Conservation (phyloP, 2,888 invertebrate genomes). For the Ecliptopera silaceata region DNA sequence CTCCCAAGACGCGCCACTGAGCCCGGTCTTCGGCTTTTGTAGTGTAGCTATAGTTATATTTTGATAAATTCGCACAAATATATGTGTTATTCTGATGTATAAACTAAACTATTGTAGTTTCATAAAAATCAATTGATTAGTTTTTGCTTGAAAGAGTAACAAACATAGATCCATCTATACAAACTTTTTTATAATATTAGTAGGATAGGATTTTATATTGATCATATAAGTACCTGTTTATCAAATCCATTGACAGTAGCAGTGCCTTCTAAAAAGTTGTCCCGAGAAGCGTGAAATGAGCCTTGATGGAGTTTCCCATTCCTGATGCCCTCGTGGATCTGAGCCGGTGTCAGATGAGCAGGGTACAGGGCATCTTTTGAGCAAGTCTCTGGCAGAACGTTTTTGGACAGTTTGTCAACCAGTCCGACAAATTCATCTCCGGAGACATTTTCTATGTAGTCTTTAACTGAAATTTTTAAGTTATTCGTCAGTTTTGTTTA, state of each 20-base stretch:
- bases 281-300: constrained; percentile 92
- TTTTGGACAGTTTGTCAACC: constrained; percentile 91
- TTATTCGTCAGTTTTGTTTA: neutral
- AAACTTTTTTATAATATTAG: neutral
- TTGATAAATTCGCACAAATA: too few species aligned
- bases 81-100: too few species aligned
- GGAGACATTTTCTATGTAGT: constrained; percentile 90
- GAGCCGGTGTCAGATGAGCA: constrained; percentile 90
- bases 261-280: constrained; percentile 96
- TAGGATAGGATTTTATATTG: neutral
- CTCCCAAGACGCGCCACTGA: too few species aligned
- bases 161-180: too few species aligned
- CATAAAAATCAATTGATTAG: neutral
- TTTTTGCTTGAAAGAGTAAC: neutral
- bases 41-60: too few species aligned
- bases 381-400: constrained; percentile 84
- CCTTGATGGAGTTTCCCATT: constrained; percentile 90
- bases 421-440: constrained; percentile 83
- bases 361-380: constrained; percentile 89
- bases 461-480: constrained; percentile 81
- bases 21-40: too few species aligned
- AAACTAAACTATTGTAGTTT: too few species aligned
- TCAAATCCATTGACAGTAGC: constrained; percentile 92
- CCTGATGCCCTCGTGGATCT: constrained; percentile 91
- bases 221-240: constrained; percentile 81